Evolutionary conservation across 2,888 invertebrate species (phyloP).

Genomic region (Orthonevra nobilis): DNA sequence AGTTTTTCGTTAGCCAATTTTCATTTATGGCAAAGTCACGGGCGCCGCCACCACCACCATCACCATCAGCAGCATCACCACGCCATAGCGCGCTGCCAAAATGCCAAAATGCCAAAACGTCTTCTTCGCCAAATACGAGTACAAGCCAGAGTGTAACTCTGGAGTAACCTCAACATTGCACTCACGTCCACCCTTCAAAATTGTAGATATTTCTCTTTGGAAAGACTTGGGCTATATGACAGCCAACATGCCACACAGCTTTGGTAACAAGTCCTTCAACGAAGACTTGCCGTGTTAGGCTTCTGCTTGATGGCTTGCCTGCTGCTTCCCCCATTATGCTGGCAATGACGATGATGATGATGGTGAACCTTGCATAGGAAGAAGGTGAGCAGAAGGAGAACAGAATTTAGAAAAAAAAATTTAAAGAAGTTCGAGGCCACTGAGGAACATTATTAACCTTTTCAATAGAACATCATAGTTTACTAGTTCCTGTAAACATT

Average conservation of each 20-base stretch:
- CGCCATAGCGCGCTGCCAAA: slow-evolving; percentile 20
- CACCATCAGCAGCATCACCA: no score
- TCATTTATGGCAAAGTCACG: slow-evolving; percentile 69
- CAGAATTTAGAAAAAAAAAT: slow-evolving; percentile 26
- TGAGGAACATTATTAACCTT: slow-evolving; percentile 69
- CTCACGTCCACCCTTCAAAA: slow-evolving; percentile 70
- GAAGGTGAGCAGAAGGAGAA: no score
- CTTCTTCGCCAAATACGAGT: not conserved
- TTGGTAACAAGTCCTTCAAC: slow-evolving; percentile 62
- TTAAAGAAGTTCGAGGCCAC: slow-evolving; percentile 67
- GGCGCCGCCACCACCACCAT: slow-evolving; percentile 42
- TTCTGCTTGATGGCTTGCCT: no score
- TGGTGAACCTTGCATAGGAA: slow-evolving; percentile 39
- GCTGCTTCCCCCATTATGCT: slow-evolving; percentile 22
- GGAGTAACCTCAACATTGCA: slow-evolving; percentile 64
- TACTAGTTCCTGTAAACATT: slow-evolving; percentile 43
- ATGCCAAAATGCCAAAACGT: slow-evolving; percentile 37
- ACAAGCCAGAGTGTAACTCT: slow-evolving; percentile 43
- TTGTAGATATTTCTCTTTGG: slow-evolving; percentile 57
- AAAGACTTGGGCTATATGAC: slow-evolving; percentile 59
- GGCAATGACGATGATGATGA: slow-evolving; percentile 47
- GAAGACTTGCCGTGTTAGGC: slow-evolving; percentile 7
- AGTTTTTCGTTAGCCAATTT: slow-evolving; percentile 62
- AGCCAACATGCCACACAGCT: slow-evolving; percentile 66
- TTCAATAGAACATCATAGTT: slow-evolving; percentile 62